A percentile compares a stretch with the other conserved stretches of the same genome.
Conservation (phyloP, 1,140 invertebrate genomes). For the Solen grandis region DNA sequence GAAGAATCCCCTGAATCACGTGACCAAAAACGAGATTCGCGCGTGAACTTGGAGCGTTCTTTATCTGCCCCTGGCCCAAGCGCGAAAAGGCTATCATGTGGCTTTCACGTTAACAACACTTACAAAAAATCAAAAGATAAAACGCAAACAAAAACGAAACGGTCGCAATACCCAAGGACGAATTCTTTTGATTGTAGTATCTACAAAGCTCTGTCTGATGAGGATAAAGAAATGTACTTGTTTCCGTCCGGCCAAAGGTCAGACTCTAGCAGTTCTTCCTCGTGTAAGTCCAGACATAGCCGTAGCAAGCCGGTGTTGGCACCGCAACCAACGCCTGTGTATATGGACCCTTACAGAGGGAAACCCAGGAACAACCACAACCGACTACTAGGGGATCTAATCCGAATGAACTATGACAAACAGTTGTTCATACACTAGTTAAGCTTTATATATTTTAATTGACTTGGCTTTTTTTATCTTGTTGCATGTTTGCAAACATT, state of each 20-base stretch:
- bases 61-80: conserved; percentile 20
- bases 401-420: conserved; percentile 67
- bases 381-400: conserved; percentile 60
- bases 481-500: too few relatives aligned
- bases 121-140: conserved; percentile 45
- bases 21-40: conserved; percentile 20
- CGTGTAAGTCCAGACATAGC: conserved; percentile 28
- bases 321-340: conserved; percentile 54
- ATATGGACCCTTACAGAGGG: conserved; percentile 61
- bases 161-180: conserved; percentile 13
- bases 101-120: conserved; percentile 14
- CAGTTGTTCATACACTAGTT: conserved; percentile 53
- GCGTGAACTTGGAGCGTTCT: conserved; percentile 21
- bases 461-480: too few relatives aligned
- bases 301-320: conserved; percentile 56
- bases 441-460: too few relatives aligned
- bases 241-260: conserved; percentile 53
- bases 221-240: conserved; percentile 64
- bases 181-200: conserved; percentile 49
- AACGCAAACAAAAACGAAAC: conserved; percentile 10
- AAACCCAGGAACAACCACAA: conserved; percentile 54
- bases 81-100: conserved; percentile 1
- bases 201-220: conserved; percentile 43
- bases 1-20: conserved; percentile 25
- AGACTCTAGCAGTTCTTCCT: conserved; percentile 34